Conservation (phyloP, 2,113 vertebrate species). For the Oceanodroma tethys region DNA sequence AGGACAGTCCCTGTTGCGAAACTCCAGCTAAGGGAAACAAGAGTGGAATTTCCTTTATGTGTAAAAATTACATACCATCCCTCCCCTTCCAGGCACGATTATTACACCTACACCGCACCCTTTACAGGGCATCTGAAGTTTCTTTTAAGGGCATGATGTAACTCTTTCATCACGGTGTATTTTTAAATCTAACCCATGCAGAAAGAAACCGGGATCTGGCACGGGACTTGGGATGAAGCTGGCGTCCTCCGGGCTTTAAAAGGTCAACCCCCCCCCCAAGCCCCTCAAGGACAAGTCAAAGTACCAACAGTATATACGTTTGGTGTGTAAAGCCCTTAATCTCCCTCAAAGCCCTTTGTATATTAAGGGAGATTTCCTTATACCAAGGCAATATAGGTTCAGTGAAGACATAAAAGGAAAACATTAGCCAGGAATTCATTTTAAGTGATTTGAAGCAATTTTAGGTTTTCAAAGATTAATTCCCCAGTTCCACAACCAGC, state of each 20-base stretch:
- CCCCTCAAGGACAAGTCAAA: not conserved
- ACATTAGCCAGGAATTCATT: not conserved
- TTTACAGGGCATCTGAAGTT: rapidly evolving
- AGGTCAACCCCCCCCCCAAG: not conserved
- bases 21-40: not conserved
- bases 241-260: not conserved
- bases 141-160: not conserved
- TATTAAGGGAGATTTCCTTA: not conserved
- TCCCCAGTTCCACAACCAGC: not conserved
- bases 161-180: not conserved
- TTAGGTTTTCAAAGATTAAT: not conserved
- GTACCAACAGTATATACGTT: rapidly evolving
- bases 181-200: rapidly evolving
- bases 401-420: not conserved
- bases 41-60: not conserved
- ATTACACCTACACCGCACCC: rapidly evolving
- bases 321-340: not conserved
- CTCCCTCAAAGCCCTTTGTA: not conserved
- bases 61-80: not conserved
- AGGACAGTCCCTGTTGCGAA: not conserved
- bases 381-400: not conserved
- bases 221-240: not conserved
- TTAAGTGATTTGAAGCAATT: not conserved
- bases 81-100: not conserved
- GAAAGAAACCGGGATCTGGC: not conserved